Evolutionary conservation across 1,140 invertebrate genomes (phyloP), one percentile per base, ranked within the genome.

Genomic region (Polypedilum pembai): DNA sequence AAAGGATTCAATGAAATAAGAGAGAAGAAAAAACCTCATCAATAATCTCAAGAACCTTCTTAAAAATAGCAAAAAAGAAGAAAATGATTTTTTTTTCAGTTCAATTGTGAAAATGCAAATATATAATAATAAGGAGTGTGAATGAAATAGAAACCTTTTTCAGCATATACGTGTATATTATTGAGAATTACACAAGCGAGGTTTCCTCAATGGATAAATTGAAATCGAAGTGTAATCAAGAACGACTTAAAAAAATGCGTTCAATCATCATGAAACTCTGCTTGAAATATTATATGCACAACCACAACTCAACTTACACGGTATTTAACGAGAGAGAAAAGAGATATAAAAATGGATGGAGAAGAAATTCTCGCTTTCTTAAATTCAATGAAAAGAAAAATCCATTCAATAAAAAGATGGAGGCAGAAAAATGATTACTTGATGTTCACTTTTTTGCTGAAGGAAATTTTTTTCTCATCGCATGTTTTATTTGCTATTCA

Each of bases 221-320:
- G 65, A 69, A 21, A 69, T 20, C 8, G 65, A 69, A 69, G 7
- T 56, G 45, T 69, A 69, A 69, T 69, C 65, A 69, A 69, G 65
- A 69, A 69, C 8, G 65, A 69, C 65, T 69, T 69, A 69, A 69
- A 69, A 69, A 69, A 69, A 69, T 69, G 65, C 65, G 65, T 69
- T 69, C 65, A 69, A 69, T 69, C 65, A 69, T 69, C 65, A 33
- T 33, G 24, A 33, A 33, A 33, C 8, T 20, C 65, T 69, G 5
- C n/a, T 56, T 56, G 45, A 56, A 56, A 56, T 56, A 56, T 56
- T 56, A 56, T 56, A 56, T 56, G 45, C 45, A 56, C 45, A 56
- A 12, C 45, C 45, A 56, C 45, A 56, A 12, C 17, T 69, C 7
- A 18, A 7, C 17, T 69, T 69, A 69, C 65, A 69, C 20, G 45